phyloP scores from a whole-genome alignment of 2,797 vertebrate species.

The Sebastes goodei region DNA sequence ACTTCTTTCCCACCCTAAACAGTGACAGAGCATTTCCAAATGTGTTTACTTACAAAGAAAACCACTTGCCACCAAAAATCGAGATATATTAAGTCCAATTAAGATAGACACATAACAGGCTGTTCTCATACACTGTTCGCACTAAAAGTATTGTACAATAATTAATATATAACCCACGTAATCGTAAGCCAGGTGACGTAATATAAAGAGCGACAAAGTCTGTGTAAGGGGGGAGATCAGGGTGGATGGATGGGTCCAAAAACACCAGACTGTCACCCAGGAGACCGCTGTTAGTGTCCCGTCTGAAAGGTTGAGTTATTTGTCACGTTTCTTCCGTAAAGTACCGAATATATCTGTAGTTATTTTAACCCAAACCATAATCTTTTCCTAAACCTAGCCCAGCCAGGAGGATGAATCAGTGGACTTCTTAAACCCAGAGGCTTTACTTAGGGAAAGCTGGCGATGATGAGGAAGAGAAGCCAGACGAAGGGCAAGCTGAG shows the following conservation, averaged over 20 bases:
- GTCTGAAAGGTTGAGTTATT: too few species aligned
- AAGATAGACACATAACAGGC: not conserved
- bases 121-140: too few species aligned
- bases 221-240: rapidly evolving
- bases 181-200: too few species aligned
- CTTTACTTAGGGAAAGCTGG: not conserved
- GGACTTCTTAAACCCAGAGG: conserved; percentile 10
- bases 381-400: not conserved
- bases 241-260: too few species aligned
- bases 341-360: too few species aligned
- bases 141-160: too few species aligned
- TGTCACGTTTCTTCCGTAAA: too few species aligned
- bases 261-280: too few species aligned
- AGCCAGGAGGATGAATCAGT: conserved; percentile 42
- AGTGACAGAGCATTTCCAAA: conserved; percentile 81
- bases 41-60: conserved; percentile 75
- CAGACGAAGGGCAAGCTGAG: conserved; percentile 8
- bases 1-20: conserved; percentile 71
- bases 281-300: too few species aligned
- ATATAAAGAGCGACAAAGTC: too few species aligned
- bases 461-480: conserved; percentile 54
- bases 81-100: conserved; percentile 22
- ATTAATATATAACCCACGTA: too few species aligned
- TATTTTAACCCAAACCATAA: too few species aligned
- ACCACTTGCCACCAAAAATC: conserved; percentile 53